Evolutionary conservation across 2,113 vertebrate genomes (phyloP).

Genomic region (Suncus etruscus): DNA sequence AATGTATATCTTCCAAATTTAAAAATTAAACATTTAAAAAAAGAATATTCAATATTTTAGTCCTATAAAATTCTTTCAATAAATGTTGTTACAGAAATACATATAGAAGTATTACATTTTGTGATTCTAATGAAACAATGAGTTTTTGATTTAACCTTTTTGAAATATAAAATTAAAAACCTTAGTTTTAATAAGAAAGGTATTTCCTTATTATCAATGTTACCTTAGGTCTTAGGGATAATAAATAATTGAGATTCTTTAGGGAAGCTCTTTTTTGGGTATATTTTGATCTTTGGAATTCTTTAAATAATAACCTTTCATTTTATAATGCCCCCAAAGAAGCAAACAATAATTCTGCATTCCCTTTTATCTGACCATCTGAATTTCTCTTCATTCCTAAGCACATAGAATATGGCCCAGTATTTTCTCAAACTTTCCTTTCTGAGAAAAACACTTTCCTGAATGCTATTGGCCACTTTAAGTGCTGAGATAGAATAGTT

Average conservation of each 20-base stretch:
- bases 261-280: background rate
- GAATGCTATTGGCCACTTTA: background rate
- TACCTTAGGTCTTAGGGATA: background rate
- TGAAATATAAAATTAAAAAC: background rate
- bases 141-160: background rate
- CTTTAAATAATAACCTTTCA: constrained; percentile 36
- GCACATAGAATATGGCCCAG: background rate
- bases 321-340: background rate
- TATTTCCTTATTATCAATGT: too few species aligned
- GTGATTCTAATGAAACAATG: background rate
- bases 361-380: too few species aligned
- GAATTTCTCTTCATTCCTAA: background rate
- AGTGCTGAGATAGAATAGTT: background rate
- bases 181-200: constrained; percentile 37
- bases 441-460: constrained; percentile 7
- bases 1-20: background rate
- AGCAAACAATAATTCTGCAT: background rate
- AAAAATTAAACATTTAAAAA: background rate
- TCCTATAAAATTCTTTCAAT: background rate
- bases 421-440: constrained; percentile 50
- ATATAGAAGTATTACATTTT: background rate
- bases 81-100: background rate
- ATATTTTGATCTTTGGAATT: constrained; percentile 8
- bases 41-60: background rate
- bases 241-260: background rate